phyloP scores from a whole-genome alignment of 1,140 invertebrate genomes.

The Antheraea pernyi region DNA sequence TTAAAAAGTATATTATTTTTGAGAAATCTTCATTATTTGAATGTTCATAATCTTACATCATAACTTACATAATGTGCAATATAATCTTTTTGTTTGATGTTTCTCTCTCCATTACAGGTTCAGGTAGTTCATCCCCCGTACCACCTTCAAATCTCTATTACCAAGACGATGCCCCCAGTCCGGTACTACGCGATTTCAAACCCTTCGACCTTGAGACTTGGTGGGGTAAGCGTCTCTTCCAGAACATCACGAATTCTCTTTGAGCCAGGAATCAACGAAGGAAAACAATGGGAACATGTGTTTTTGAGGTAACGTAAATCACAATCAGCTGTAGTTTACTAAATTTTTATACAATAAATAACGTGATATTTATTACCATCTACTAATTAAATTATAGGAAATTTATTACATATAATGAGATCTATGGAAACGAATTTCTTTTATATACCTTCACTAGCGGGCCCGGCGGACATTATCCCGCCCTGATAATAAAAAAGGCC shows the following conservation, averaged over 20 bases:
- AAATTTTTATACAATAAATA: conserved; percentile 43
- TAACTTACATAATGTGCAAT: no score
- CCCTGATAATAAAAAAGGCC: no score
- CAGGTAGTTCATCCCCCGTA: conserved; percentile 71
- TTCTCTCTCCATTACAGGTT: conserved; percentile 38
- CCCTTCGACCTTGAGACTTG: conserved; percentile 93
- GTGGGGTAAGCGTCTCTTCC: conserved; percentile 92
- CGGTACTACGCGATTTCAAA: conserved; percentile 87
- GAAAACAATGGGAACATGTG: conserved; percentile 42
- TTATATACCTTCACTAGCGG: no score
- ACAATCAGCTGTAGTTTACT: conserved; percentile 76
- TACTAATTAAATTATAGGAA: not conserved
- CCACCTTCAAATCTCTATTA: conserved; percentile 80
- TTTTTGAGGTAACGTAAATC: conserved; percentile 66
- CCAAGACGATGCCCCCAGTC: conserved; percentile 85
- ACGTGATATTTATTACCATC: conserved; percentile 25
- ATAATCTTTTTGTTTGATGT: no score
- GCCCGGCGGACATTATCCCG: no score
- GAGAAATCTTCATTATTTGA: no score
- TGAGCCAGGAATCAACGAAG: conserved; percentile 55
- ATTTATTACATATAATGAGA: no score
- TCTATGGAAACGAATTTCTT: no score
- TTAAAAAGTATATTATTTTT: no score
- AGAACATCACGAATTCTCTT: conserved; percentile 88
- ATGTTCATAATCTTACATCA: no score